These are phyloP conservation scores for Lagenorhynchus albirostris DNA, from an alignment of 2,113 vertebrate genomes.

Conservation along the genomic window DNA sequence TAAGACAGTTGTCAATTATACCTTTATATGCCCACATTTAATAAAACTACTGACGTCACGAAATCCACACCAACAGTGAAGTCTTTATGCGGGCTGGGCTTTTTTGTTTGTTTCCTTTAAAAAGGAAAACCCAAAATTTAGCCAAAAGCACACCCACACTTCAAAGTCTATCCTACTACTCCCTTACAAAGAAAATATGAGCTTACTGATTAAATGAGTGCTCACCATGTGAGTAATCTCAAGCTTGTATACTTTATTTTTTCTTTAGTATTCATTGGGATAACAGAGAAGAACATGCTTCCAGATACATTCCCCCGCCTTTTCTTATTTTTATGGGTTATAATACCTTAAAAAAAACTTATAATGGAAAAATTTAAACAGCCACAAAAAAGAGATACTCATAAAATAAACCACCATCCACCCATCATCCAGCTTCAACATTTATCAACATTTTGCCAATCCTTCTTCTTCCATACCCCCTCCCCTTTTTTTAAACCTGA, in stretches of 20 bases:
- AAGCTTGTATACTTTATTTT: not conserved
- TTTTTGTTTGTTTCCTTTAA: not conserved
- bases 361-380: not conserved
- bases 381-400: not conserved
- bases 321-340: not conserved
- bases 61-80: not conserved
- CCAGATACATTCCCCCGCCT: not conserved
- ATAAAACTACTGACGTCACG: not conserved
- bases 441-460: not conserved
- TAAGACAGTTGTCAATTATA: not conserved
- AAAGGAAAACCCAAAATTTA: not conserved
- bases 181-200: not conserved
- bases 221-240: not conserved
- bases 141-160: not conserved
- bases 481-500: not conserved
- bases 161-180: not conserved
- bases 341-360: not conserved
- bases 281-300: not conserved
- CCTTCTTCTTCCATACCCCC: not conserved
- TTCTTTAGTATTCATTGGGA: not conserved
- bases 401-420: not conserved
- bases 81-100: not conserved
- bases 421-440: not conserved
- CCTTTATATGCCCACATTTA: not conserved
- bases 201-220: not conserved